Evolutionary conservation across 1,140 invertebrate genomes (phyloP).

Genomic region (Trichoplusia ni): DNA sequence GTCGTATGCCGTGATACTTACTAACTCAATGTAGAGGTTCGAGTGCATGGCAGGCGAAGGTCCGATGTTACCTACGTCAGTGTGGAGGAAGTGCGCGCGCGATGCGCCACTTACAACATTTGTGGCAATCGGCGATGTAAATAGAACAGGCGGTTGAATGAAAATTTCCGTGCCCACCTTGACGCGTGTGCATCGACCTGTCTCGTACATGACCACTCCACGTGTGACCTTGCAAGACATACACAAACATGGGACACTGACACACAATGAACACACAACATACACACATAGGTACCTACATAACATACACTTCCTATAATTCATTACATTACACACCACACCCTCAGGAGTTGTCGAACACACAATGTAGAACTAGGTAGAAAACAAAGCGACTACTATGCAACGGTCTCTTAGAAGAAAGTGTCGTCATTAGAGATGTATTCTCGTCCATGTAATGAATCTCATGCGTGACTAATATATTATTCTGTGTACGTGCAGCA

Average conservation of each 20-base stretch:
- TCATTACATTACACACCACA: constrained; percentile 14
- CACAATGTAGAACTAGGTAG: neutral
- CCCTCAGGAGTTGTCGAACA: neutral
- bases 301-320: constrained; percentile 47
- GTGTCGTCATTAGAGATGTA: constrained; percentile 27
- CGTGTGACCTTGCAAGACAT: constrained; percentile 73
- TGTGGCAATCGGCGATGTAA: constrained; percentile 63
- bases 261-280: constrained; percentile 53
- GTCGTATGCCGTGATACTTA: constrained; percentile 46
- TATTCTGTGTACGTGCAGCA: constrained; percentile 20
- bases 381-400: constrained; percentile 15
- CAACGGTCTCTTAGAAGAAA: constrained; percentile 21
- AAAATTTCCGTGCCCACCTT: constrained; percentile 74
- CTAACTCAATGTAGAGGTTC: constrained; percentile 43
- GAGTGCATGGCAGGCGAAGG: constrained; percentile 55
- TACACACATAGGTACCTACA: constrained; percentile 57
- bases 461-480: constrained; percentile 26
- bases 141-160: constrained; percentile 75
- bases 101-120: constrained; percentile 65
- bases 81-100: constrained; percentile 68
- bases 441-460: constrained; percentile 28
- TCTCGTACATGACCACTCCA: constrained; percentile 65
- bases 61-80: constrained; percentile 62
- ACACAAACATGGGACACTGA: constrained; percentile 57
- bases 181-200: constrained; percentile 73